Conservation (phyloP, 1,140 invertebrate genomes). For the Belonocnema kinseyi region DNA sequence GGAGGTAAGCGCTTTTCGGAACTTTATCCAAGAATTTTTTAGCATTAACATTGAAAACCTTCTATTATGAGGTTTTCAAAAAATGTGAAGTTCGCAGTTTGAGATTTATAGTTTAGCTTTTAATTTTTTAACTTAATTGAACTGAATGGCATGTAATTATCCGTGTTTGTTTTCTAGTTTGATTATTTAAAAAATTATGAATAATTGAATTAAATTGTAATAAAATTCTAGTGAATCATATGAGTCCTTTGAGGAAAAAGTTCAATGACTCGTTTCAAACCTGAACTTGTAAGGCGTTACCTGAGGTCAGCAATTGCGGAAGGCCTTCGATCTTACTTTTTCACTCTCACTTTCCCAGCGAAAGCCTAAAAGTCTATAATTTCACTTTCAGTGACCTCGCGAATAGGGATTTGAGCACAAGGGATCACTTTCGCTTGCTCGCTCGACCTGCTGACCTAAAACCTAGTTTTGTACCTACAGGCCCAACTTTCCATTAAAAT, state of each 20-base stretch:
- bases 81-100: too few relatives aligned
- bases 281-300: neutral
- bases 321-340: neutral
- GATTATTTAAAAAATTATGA: too few relatives aligned
- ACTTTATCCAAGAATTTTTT: too few relatives aligned
- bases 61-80: too few relatives aligned
- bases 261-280: neutral
- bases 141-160: too few relatives aligned
- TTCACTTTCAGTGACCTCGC: constrained; percentile 45
- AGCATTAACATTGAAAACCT: too few relatives aligned
- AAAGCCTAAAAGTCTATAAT: constrained; percentile 40
- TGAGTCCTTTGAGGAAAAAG: neutral
- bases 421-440: constrained; percentile 39
- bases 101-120: too few relatives aligned
- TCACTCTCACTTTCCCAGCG: constrained; percentile 46
- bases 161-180: too few relatives aligned
- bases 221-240: too few relatives aligned
- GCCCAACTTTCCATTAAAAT: constrained; percentile 41
- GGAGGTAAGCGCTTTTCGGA: too few relatives aligned
- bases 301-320: neutral
- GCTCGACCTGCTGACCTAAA: constrained; percentile 39
- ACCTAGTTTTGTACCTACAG: constrained; percentile 41
- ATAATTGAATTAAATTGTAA: too few relatives aligned
- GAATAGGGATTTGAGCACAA: constrained; percentile 28
- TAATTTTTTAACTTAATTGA: too few relatives aligned